Evolutionary conservation across 1,140 invertebrate genomes (phyloP).

Genomic region (Drosophila fuyamai): DNA sequence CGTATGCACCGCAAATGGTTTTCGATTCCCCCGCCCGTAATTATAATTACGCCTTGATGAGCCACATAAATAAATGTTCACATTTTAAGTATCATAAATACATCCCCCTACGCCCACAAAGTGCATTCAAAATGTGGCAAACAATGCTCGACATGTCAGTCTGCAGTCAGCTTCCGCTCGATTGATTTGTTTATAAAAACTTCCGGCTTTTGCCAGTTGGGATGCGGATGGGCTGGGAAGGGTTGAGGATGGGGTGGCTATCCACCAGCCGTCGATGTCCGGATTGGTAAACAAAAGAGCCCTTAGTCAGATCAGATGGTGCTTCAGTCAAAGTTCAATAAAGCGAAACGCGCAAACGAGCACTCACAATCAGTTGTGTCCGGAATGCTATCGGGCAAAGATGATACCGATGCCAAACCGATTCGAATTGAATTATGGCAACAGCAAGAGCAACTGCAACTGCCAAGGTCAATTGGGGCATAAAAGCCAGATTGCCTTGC

Average conservation of each 20-base stretch:
- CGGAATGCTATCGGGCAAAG: slow-evolving; percentile 20
- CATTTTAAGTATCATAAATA: slow-evolving; percentile 67
- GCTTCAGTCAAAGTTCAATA: slow-evolving; percentile 62
- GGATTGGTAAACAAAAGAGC: slow-evolving; percentile 62
- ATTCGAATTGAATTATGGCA: slow-evolving; percentile 29
- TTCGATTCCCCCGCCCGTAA: slow-evolving; percentile 24
- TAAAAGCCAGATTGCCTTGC: slow-evolving; percentile 71
- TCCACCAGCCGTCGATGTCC: slow-evolving; percentile 36
- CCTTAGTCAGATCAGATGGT: slow-evolving; percentile 27
- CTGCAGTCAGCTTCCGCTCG: slow-evolving; percentile 65
- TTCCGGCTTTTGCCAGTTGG: slow-evolving; percentile 62
- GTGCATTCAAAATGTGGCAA: slow-evolving; percentile 20
- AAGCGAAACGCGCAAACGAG: slow-evolving; percentile 19
- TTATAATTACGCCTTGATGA: slow-evolving; percentile 36
- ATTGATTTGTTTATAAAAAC: slow-evolving; percentile 81
- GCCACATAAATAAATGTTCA: slow-evolving; percentile 44
- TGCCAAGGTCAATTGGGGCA: slow-evolving; percentile 76
- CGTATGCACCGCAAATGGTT: slow-evolving; percentile 14
- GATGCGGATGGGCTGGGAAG: not conserved
- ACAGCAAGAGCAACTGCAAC: slow-evolving; percentile 1
- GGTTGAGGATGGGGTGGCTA: slow-evolving; percentile 9
- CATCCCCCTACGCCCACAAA: slow-evolving; percentile 23
- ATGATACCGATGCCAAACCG: slow-evolving; percentile 3
- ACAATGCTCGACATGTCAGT: slow-evolving; percentile 35
- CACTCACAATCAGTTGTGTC: slow-evolving; percentile 17